Evolutionary conservation across 2,888 invertebrate species (phyloP).

Genomic region (Caenorhabditis sp.): DNA sequence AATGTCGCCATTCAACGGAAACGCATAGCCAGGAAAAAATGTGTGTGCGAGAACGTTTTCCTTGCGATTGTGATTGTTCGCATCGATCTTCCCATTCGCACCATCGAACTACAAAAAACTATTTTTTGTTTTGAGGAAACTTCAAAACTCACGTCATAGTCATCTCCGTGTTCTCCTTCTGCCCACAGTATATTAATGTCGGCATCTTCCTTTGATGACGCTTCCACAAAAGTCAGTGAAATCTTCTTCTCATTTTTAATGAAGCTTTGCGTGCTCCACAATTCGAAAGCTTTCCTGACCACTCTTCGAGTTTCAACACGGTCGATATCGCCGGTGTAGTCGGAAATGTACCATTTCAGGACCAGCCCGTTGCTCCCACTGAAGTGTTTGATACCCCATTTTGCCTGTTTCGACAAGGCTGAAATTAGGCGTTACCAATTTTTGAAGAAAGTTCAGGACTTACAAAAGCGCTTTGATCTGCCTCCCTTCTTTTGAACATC

Average conservation of each 20-base stretch:
- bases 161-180: constrained; percentile 83
- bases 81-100: constrained; percentile 60
- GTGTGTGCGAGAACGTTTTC: constrained; percentile 83
- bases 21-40: constrained; percentile 81
- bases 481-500: constrained; percentile 65
- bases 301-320: constrained; percentile 66
- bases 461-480: constrained; percentile 66
- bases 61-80: constrained; percentile 52
- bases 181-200: constrained; percentile 90
- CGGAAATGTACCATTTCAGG: constrained; percentile 80
- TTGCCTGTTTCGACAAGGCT: constrained; percentile 64
- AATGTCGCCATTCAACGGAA: constrained; percentile 82
- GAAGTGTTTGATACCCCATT: constrained; percentile 70
- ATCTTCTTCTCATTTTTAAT: constrained; percentile 85
- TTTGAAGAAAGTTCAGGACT: constrained; percentile 24
- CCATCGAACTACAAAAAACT: constrained; percentile 77
- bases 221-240: constrained; percentile 82
- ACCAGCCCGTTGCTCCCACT: constrained; percentile 65
- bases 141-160: constrained; percentile 66
- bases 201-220: constrained; percentile 85
- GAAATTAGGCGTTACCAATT: constrained; percentile 18
- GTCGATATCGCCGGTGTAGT: constrained; percentile 81
- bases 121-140: background rate
- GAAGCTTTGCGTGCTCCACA: constrained; percentile 86
- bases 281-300: constrained; percentile 86